A percentile compares a stretch with the other conserved stretches of the same genome.
phyloP scores from a whole-genome alignment of 2,888 invertebrate genomes.

The Phlogophora meticulosa region DNA sequence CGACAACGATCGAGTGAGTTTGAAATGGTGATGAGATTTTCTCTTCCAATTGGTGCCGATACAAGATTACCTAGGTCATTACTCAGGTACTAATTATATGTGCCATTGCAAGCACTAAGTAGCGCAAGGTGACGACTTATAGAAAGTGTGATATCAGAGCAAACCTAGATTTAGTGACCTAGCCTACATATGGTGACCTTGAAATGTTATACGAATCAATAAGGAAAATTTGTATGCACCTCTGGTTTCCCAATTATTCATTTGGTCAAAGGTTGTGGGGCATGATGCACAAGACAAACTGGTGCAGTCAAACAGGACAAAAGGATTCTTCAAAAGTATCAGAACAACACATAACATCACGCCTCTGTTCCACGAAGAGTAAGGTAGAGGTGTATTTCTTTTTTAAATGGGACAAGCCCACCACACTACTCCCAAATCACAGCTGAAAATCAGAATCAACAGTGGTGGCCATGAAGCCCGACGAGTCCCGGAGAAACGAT shows the following conservation, averaged over 20 bases:
- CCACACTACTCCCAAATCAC: too few relatives aligned
- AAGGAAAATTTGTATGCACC: background rate
- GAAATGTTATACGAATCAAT: background rate
- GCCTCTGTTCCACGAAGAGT: too few relatives aligned
- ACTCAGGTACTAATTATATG: constrained; percentile 1
- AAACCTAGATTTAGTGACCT: constrained; percentile 23
- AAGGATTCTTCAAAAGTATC: background rate
- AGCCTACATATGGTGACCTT: constrained; percentile 14
- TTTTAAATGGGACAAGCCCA: too few relatives aligned
- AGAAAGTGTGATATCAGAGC: constrained; percentile 22
- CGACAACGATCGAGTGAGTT: too few relatives aligned
- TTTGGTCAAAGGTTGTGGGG: background rate
- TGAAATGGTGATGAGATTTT: too few relatives aligned
- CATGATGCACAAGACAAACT: background rate
- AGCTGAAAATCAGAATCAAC: too few relatives aligned
- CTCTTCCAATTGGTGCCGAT: background rate
- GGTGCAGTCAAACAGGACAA: background rate
- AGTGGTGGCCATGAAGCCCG: too few relatives aligned
- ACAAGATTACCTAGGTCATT: background rate
- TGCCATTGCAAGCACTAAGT: constrained; percentile 7
- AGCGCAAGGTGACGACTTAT: constrained; percentile 27
- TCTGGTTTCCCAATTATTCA: constrained; percentile 7
- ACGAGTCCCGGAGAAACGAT: too few relatives aligned
- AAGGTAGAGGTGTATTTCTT: too few relatives aligned
- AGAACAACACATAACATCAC: too few relatives aligned